Conservation (phyloP, 2,797 vertebrate genomes). For the Sebastes jordani region DNA sequence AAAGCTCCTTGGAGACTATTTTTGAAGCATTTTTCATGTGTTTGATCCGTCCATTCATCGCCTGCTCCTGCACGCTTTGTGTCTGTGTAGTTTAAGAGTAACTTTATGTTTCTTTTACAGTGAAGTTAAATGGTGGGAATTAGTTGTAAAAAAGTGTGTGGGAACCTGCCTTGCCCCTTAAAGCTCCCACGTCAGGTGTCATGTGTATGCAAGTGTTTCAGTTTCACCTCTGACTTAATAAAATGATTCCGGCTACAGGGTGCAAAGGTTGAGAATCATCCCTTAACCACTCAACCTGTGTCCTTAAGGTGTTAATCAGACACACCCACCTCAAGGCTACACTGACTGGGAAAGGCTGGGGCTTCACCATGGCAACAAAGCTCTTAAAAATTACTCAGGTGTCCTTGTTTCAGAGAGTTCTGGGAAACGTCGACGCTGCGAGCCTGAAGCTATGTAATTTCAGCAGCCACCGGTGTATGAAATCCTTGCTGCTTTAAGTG, state of each 20-base stretch:
- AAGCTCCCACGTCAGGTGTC: conserved; percentile 25
- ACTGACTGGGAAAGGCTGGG: conserved; percentile 15
- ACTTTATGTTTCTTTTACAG: conserved; percentile 9
- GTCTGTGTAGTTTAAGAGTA: neutral
- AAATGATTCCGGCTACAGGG: conserved; percentile 52
- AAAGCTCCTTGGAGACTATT: neutral
- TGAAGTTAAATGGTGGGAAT: conserved; percentile 14
- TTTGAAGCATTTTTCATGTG: neutral
- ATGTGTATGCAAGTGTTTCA: conserved; percentile 32
- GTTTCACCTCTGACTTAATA: conserved; percentile 63
- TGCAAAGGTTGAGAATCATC: conserved; percentile 63
- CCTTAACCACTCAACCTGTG: conserved; percentile 42
- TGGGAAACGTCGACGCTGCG: conserved; percentile 34
- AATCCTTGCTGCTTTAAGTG: conserved; percentile 43
- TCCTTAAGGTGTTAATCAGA: conserved; percentile 59
- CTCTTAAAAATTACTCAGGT: conserved; percentile 61
- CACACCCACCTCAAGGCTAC: conserved; percentile 52
- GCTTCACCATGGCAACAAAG: conserved; percentile 59
- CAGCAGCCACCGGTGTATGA: conserved; percentile 31
- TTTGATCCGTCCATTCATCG: conserved; percentile 26
- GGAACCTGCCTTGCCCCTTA: conserved; percentile 15
- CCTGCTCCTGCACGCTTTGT: conserved; percentile 1
- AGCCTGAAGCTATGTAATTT: conserved; percentile 52
- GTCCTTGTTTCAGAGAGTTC: conserved; percentile 52
- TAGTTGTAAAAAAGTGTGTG: neutral